Base-by-base conservation (phyloP, 1,140 invertebrate species). In the Leptonema lineaticorne region DNA sequence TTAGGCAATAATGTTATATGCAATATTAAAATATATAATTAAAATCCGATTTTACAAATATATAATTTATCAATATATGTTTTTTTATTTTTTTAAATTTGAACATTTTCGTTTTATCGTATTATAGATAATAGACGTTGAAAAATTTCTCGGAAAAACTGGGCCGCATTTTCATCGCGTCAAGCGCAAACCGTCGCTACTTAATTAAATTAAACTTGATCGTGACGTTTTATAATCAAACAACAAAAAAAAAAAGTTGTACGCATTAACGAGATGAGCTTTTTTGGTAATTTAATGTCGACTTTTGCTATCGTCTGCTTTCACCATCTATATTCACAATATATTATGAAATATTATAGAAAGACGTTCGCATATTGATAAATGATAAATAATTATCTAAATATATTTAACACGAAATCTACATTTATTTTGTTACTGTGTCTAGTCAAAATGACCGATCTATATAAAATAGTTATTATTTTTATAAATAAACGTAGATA, bases 211-310 rank as follows among this genome's bases (percentile, higher is more conserved):
- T 50, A 20, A 18, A 22, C 16, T 18, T 18, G 46, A 20, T 24
- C 46, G 46, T 18, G 46, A 50, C 46, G 9, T 50, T 50, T 50
- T 24, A 22, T 50, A 50, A 50, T 50, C 30, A 33, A 33, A 14
- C 50, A 53, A 53, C 50, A 53, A 53, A 11, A 53, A 24, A 53
- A 26, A 53, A 53, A 9, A 16, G 11, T 18, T 24, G 20, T 53
- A 53, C 50, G 20, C 50, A 53, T 53, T 53, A 53, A 53, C 20
- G 50, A 53, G 50, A 53, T 53, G 50, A 26, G 50, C n/a, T n/a
- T n/a, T 53, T 53, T 53, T 14, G 50, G 22, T 53, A 53, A 53
- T 53, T 26, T 11, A 26, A 53, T 53, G 46, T 50, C 46, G 7
- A 16, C 7, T n/a, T n/a, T 7, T 9, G 46, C 16, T 11, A 11